Conservation (phyloP, 1,140 invertebrate species). For the Geopemphigus sp. region DNA sequence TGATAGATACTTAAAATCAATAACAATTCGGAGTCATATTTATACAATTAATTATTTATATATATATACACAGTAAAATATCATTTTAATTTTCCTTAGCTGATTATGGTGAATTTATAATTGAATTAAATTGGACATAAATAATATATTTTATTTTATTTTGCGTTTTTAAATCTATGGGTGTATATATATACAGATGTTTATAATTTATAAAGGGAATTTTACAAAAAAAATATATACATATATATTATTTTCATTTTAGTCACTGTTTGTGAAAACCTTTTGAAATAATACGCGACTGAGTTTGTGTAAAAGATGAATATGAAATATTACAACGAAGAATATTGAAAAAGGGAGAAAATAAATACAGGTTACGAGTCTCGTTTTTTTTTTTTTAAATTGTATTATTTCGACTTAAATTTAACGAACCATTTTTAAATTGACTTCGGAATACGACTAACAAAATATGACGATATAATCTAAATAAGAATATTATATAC, state of each 20-base stretch:
- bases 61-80: too few species aligned
- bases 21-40: too few species aligned
- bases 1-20: too few species aligned
- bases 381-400: background rate
- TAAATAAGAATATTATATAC: background rate
- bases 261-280: background rate
- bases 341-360: background rate
- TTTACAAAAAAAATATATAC: background rate
- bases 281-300: background rate
- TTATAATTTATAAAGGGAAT: too few species aligned
- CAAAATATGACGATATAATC: background rate
- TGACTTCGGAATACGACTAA: background rate
- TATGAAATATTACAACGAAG: background rate
- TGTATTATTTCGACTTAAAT: constrained; percentile 5
- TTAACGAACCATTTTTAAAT: background rate
- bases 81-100: background rate
- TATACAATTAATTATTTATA: too few species aligned
- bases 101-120: background rate
- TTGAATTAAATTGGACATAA: background rate
- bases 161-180: too few species aligned
- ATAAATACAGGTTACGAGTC: background rate
- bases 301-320: background rate
- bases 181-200: too few species aligned
- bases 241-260: background rate
- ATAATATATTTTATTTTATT: background rate